A percentile compares a stretch with the other conserved stretches of the same genome.
Conservation (phyloP, 2,797 vertebrate genomes). For the Aeoliscus strigatus region DNA sequence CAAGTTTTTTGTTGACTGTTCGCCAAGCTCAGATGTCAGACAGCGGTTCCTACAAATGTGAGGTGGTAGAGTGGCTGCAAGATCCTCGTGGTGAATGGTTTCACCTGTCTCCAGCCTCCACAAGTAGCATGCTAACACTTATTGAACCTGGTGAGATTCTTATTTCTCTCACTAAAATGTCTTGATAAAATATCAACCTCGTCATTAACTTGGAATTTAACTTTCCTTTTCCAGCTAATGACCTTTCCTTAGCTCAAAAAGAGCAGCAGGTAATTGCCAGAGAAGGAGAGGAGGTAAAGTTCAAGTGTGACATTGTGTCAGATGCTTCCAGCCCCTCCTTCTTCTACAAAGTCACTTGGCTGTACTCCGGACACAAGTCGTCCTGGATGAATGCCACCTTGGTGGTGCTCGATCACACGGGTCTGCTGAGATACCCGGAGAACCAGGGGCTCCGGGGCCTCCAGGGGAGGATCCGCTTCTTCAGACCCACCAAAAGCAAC, state of each 20-base stretch:
- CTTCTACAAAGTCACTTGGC: slow-evolving; percentile 52
- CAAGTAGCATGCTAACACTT: slow-evolving; percentile 35
- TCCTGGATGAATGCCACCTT: neutral
- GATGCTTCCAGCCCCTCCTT: slow-evolving; percentile 8
- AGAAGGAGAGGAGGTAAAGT: slow-evolving; percentile 32
- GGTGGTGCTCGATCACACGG: slow-evolving; percentile 41
- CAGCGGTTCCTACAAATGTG: slow-evolving; percentile 59
- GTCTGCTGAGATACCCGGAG: slow-evolving; percentile 39
- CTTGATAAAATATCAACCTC: fast-evolving
- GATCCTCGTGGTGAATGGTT: slow-evolving; percentile 65
- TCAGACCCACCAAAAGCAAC: slow-evolving; percentile 35
- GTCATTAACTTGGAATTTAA: fast-evolving
- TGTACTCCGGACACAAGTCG: slow-evolving; percentile 5
- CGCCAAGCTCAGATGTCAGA: slow-evolving; percentile 57
- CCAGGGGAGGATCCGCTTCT: slow-evolving; percentile 44
- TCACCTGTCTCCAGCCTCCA: slow-evolving; percentile 28
- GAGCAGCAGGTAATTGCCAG: neutral
- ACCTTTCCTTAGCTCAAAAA: slow-evolving; percentile 23
- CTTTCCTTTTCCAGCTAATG: slow-evolving; percentile 23
- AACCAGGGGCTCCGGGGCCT: slow-evolving; percentile 8
- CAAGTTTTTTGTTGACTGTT: slow-evolving; percentile 72
- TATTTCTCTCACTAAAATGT: neutral
- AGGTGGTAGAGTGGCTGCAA: slow-evolving; percentile 70
- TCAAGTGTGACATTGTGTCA: slow-evolving; percentile 44
- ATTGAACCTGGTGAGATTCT: slow-evolving; percentile 53